phyloP scores from a whole-genome alignment of 1,140 invertebrate species.

The Dendrolimus kikuchii region DNA sequence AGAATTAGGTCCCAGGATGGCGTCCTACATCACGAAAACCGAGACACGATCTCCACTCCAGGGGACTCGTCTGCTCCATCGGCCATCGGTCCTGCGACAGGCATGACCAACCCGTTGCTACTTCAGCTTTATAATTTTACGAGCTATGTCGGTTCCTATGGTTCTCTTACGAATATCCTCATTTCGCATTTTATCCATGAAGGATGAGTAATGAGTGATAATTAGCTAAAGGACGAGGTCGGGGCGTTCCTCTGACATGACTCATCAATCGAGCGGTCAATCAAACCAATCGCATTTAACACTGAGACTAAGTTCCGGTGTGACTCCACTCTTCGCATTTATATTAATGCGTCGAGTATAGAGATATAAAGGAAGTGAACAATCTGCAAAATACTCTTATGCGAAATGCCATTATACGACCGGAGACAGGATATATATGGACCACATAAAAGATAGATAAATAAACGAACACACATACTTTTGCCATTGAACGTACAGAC shows the following conservation, averaged over 20 bases:
- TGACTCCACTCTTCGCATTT: constrained; percentile 22
- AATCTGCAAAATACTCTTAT: constrained; percentile 32
- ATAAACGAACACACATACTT: too few species aligned
- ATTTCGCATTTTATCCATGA: neutral
- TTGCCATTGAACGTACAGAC: too few species aligned
- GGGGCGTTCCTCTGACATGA: constrained; percentile 52
- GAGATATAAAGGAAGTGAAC: constrained; percentile 40
- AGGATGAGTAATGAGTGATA: constrained; percentile 54
- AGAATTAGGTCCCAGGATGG: too few species aligned
- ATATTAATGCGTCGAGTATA: constrained; percentile 15
- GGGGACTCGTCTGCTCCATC: too few species aligned
- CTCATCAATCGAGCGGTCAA: constrained; percentile 28
- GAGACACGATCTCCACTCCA: too few species aligned
- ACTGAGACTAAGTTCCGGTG: constrained; percentile 40
- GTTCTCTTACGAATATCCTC: too few species aligned
- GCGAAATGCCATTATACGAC: constrained; percentile 30
- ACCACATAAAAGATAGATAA: too few species aligned
- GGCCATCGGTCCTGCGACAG: too few species aligned
- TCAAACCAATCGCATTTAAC: constrained; percentile 32
- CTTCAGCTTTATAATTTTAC: too few species aligned
- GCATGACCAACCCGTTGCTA: too few species aligned
- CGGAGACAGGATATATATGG: neutral
- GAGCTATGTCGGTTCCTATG: too few species aligned
- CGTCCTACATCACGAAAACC: too few species aligned
- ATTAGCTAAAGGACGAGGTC: constrained; percentile 41